Base-by-base conservation (phyloP, 2,888 invertebrate species). In the Platerodrilus igneus region DNA sequence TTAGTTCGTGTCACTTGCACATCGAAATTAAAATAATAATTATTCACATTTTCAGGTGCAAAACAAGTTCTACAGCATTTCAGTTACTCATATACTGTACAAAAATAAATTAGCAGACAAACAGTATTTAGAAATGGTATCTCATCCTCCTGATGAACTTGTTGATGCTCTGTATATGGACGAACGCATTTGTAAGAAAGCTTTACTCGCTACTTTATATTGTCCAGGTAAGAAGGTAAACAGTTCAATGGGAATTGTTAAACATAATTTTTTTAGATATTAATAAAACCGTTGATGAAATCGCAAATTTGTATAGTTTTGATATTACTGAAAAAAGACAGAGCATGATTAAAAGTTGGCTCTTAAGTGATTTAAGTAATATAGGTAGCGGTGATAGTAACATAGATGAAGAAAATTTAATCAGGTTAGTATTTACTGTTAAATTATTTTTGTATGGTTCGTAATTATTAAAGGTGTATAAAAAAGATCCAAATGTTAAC, bases 131-230 rank as follows among this genome's bases (percentile, higher is more conserved):
- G 52, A 60, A 34, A 52, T 72, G 15, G 65, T 70, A 2, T 53
- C 58, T 16, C 56, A 66, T 36, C 71, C 74, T 1, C 25, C 21
- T 4, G 45, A 62, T 8, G 64, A 67, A 22, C 51, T 76, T 22
- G 65, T 75, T 2, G 56, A 59, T 25, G 65, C 67, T 33, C 55
- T 76, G 4, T 76, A 75, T 53, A 58, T 59, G 42, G 72, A 75
- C 51, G 64, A 69, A 13, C 67, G 72, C 27, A 72, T 75, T 48
- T 52, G 70, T 7, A 53, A 62, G 40, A 61, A 66, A 35, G 63
- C 62, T 27, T 59, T 52, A 25, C 58, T 57, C n/a, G 52, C 60
- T 10, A 52, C 53, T 4, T 50, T 53, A 19, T 47, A 58, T 15
- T 62, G 62, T 45, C 67, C 69, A 37, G 59, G 61, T 63, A 53